Evolutionary conservation across 2,888 invertebrate genomes (phyloP), one percentile per base, ranked within the genome.

Genomic region (Pycnomerus fuliginosus): DNA sequence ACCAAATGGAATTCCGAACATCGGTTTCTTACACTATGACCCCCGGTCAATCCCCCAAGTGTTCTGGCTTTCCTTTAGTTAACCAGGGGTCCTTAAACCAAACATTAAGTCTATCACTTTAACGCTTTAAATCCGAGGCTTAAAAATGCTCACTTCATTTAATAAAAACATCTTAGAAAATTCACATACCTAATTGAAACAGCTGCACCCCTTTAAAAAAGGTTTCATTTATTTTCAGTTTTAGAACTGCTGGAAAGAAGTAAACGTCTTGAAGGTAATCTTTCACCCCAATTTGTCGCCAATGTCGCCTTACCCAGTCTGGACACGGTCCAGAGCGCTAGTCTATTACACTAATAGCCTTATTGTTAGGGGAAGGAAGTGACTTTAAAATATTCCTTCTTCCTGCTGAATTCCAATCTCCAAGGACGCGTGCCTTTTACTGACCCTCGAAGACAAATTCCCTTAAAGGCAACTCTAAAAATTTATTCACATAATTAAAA

Each of bases 271-370:
- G 56, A 56, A 55, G 61, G 61, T 64, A 66, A 66, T 68, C 67
- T 69, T 69, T 70, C 69, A 70, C 70, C 70, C 70, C 70, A 71
- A 72, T 72, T 72, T 72, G 72, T 71, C 70, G 67, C 66, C 66
- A 66, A 68, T 64, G 62, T 58, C 57, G 66, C 65, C 60, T 70
- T 70, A 64, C 62, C 67, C 62, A 68, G 67, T 68, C 67, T 70
- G 71, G 71, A 70, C 71, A 68, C 68, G 72, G 72, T 70, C 70
- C 69, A 67, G 58, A 61, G 61, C 61, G 64, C 61, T 61, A 63
- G 67, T 65, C 71, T 69, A 71, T 72, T 71, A 72, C 66, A 65
- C 71, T 72, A 72, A 72, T 72, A 70, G 72, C 60, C 68, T 62
- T 68, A 69, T 69, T 69, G 70, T 69, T 64, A 61, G 68, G 65